Evolutionary conservation across 2,888 invertebrate genomes (phyloP), one percentile per base, ranked within the genome.

Genomic region (Torymus aiolomorphi): DNA sequence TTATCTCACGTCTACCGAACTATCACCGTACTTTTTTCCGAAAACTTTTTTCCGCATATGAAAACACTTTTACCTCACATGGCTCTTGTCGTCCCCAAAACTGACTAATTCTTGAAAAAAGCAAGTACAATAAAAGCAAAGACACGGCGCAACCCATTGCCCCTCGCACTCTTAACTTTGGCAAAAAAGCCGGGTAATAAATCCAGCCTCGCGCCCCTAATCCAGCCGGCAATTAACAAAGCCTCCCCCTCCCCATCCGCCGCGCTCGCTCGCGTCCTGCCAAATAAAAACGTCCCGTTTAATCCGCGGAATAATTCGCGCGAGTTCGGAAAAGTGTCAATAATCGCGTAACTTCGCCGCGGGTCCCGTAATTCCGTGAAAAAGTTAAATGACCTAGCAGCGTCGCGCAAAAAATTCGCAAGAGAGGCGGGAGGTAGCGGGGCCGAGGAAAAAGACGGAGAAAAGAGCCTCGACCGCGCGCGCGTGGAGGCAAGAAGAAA

Each of bases 341-440:
- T 75, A 69, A 67, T 65, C n/a, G 10, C 18, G 20, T 12, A 16
- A 49, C 42, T 57, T 18, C 20, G 20, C 18, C 13, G 56, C 20
- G 42, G 10, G 31, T 31, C 31, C 13, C 1, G 54, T n/a, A 16
- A 75, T 57, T 16, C 69, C 51, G 24, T 14, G 56, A 72, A 75
- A 75, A 78, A 78, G 81, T 81, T 78, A 77, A 80, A 80, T 75
- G 80, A 77, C 56, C 56, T 49, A 24, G 52, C 56, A 57, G 20
- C 31, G 62, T 10, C 31, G 57, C 69, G 31, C 56, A 31, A 54
- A 49, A 62, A 42, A 71, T 31, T 31, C 31, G 31, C 31, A 3
- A 1, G 2, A 16, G 54, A 18, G 31, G 20, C 20, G 20, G 49
- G 51, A 14, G 20, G 13, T n/a, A n/a, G n/a, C n/a, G 10, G n/a